Base-by-base conservation (phyloP, 2,888 invertebrate genomes). In the Amiota communis region DNA sequence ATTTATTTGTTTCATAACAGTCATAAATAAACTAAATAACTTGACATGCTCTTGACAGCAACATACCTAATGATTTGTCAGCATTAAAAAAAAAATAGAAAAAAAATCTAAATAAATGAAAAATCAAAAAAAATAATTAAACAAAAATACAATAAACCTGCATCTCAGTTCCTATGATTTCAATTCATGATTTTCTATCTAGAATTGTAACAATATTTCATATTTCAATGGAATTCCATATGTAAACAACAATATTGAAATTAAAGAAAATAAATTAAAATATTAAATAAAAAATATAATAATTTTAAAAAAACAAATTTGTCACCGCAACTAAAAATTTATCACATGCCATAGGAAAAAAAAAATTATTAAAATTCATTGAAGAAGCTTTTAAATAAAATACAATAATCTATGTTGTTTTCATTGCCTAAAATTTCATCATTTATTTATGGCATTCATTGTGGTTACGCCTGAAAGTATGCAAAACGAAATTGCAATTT, bases 381-480 rank as follows among this genome's bases (percentile, higher is more conserved):
- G 11, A 13, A 4, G 17, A 13, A 9, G 10, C 20, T 48, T 11
- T 47, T 47, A 1, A 59, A n/a, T n/a, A 8, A 59, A 20, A 20
- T 20, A 59, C 20, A 59, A 36, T 36, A 36, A 36, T 36, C 36
- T 36, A 36, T 23, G 23, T n/a, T 2, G 23, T 23, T 57, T 57
- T 56, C 8, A n/a, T 57, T 8, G 63, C 63, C 17, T 15, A 64
- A 61, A 20, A 46, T 9, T 59, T 59, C 20, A 59, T 64, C 17
- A 65, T 65, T 65, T 65, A 65, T 65, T 49, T 59, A 20, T 59
- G 20, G 13, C 12, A 20, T 36, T 36, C 64, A 64, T 64, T 36
- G 47, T 48, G 15, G 46, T 47, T 15, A 3, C 47, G 47, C 64
- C 64, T 47, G n/a, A 65, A 48, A 48, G 11, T 48, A 48, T 65